Base-by-base conservation (phyloP, 2,113 vertebrate species). In the Pogona vitticeps region DNA sequence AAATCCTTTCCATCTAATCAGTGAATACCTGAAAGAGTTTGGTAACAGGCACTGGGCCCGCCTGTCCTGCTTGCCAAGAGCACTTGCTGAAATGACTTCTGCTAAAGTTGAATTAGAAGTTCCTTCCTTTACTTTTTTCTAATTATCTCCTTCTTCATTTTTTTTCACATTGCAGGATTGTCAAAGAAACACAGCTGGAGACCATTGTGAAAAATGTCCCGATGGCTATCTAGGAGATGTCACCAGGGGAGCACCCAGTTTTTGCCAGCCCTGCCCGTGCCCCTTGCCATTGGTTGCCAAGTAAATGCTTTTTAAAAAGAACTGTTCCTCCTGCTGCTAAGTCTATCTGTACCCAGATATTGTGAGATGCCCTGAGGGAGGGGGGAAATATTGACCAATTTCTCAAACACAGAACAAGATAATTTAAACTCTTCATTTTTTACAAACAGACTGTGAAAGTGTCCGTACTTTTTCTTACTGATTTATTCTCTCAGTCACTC, bases 181-280 rank as follows among this genome's bases (percentile, higher is more conserved):
- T 92, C 97, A 94, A 92, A 91, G 96, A 83, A 98, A 98, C 94
- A 99, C 98, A 0, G 96, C 97, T 61, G 99, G 99, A 1, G 93
- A 97, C 78, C 97, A 98, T 94, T 99, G 99, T 80, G 98, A 99
- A 91, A 96, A 93, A 70, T 99, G 99, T 92, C 96, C 95, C 0
- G 96, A 97, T 0, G 98, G 98, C n/a, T 99, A 96, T 88, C 91
- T 98, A 0, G 91, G 96, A 2, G 95, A 96, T 0, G 80, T 91
- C 46, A 85, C 90, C 92, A 80, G 90, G 52, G 90, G 95, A 90
- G 18, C 91, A 88, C 94, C 96, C 61, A 86, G 91, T 3, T 90
- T 94, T 90, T 99, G 99, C 91, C 92, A 95, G 80, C 97, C 97
- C 0, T 99, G 99, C 33, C 96, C 98, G 75, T 99, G 99, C 80